These are phyloP conservation scores for Pseudochromis fuscus DNA, from an alignment of 2,797 vertebrate genomes.

Conservation along the genomic window DNA sequence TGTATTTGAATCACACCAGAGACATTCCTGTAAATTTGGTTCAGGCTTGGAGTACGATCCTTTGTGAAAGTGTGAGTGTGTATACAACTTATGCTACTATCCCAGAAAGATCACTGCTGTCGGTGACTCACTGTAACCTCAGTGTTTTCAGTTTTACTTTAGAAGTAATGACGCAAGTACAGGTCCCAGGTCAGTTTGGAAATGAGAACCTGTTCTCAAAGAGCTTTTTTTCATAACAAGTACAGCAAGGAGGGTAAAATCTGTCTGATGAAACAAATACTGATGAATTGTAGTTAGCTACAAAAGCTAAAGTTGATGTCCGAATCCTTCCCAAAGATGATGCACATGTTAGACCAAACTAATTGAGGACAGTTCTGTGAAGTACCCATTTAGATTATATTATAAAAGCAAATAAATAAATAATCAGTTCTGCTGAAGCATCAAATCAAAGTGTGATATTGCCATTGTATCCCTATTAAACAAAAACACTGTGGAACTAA, in stretches of 20 bases:
- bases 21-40: not conserved
- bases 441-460: not conserved
- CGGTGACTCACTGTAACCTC: conserved; percentile 2
- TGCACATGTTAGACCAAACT: no score
- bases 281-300: no score
- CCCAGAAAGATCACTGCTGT: not conserved
- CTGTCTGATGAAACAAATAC: not conserved
- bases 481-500: not conserved
- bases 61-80: not conserved
- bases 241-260: not conserved
- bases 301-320: not conserved
- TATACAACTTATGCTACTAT: not conserved
- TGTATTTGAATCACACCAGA: not conserved
- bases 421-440: no score
- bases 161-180: not conserved
- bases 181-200: no score
- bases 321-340: no score
- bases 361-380: no score
- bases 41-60: not conserved
- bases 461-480: not conserved
- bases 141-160: conserved; percentile 36
- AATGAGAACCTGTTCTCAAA: no score
- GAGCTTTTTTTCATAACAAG: no score
- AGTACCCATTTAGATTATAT: no score
- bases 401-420: no score